phyloP scores from a whole-genome alignment of 2,113 vertebrate species.

The Cottus gobio region DNA sequence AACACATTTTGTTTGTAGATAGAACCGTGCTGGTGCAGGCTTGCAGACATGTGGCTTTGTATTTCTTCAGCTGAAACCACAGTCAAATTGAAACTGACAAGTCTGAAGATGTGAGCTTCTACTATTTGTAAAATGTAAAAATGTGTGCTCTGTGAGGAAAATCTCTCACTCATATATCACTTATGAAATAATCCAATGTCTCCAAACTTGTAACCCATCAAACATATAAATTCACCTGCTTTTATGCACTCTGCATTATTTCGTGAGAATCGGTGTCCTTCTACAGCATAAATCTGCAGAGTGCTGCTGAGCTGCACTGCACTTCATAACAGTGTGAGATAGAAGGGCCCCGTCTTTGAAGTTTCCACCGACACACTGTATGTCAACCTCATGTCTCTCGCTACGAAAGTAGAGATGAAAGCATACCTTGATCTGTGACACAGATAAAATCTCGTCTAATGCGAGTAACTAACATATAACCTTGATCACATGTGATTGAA shows the following conservation, averaged over 20 bases:
- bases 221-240: not conserved
- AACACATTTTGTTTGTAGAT: not conserved
- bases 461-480: slow-evolving; percentile 17
- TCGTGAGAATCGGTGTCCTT: not conserved
- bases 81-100: not conserved
- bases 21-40: not conserved
- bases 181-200: not conserved
- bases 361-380: slow-evolving; percentile 13
- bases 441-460: slow-evolving; percentile 16
- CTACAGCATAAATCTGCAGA: not conserved
- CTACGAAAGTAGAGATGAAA: slow-evolving; percentile 28
- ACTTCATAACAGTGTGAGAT: slow-evolving; percentile 4
- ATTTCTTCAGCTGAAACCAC: not conserved
- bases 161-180: not conserved
- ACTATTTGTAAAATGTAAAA: not conserved
- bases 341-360: slow-evolving; percentile 34
- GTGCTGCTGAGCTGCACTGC: slow-evolving; percentile 6
- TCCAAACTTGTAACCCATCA: not conserved
- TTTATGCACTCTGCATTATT: slow-evolving; percentile 21
- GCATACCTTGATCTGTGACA: slow-evolving; percentile 40
- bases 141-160: not conserved
- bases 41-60: not conserved
- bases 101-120: not conserved
- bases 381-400: slow-evolving; percentile 1
- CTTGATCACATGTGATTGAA: slow-evolving; percentile 36